Base-by-base conservation (phyloP, 2,113 vertebrate genomes). In the Lamprologus speciosus region DNA sequence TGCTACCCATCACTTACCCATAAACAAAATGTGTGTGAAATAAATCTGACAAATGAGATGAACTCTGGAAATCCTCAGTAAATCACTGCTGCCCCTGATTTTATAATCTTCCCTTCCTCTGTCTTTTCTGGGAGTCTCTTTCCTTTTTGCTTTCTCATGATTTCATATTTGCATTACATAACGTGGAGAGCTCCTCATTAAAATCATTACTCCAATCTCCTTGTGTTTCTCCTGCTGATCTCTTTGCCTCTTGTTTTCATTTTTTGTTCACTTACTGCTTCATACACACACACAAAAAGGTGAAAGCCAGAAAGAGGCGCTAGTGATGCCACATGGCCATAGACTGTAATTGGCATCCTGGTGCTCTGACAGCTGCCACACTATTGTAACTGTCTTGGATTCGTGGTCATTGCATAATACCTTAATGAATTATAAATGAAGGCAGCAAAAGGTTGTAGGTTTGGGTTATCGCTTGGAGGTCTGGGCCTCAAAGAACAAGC, bases 351-450 rank as follows among this genome's bases (percentile, higher is more conserved):
- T 96, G 94, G 92, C 88, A 87, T 93, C 89, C 86, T 65, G 80
- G 89, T 91, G 90, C 83, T 90, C 73, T 91, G 91, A 93, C 96
- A 94, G 93, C 94, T 95, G 94, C 94, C 89, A 83, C 87, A 88
- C 68, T 81, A 88, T 87, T 87, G 87, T 90, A 85, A 57, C 87
- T 60, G 87, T 93, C 84, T 87, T 88, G 84, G 75, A 81, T 83
- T 93, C 51, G 50, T 92, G 91, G 92, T 82, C 84, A 92, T 94
- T 92, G 91, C 87, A 92, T 93, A 95, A 94, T 82, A 80, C 47
- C 75, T 33, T 87, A 82, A 92, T 94, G 81, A 83, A 92, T 93
- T 92, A 93, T 91, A 88, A 87, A 93, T 93, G 79, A 55, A 80
- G 42, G n/a, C 50, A 31, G 21, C 53, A 31, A 92, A 89, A 91